These are phyloP conservation scores for Actinostola sp. DNA, from an alignment of 92 coral and sea anemone species.

Conservation along the genomic window DNA sequence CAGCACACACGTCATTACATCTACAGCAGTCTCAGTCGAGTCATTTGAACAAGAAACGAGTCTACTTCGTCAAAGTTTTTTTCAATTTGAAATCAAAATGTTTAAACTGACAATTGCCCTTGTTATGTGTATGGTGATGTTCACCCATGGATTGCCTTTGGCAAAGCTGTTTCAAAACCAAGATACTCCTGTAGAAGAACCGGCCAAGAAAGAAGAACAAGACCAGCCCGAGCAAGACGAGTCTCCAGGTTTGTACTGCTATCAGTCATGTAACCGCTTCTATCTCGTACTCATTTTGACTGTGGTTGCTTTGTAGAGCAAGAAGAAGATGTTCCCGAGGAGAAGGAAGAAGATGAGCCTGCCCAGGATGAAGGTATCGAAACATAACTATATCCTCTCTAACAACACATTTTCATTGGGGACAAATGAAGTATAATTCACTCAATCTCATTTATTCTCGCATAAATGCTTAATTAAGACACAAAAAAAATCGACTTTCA, in stretches of 20 bases:
- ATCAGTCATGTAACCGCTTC: background rate
- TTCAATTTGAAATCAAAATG: conserved; percentile 23
- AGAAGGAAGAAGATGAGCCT: background rate
- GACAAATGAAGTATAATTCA: too few species aligned
- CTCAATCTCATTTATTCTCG: too few species aligned
- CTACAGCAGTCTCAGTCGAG: background rate
- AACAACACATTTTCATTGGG: too few species aligned
- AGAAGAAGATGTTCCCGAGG: background rate
- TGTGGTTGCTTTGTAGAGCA: background rate
- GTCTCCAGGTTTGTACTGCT: background rate
- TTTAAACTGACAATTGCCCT: conserved; percentile 31
- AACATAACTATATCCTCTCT: too few species aligned
- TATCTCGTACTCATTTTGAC: background rate
- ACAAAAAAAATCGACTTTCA: too few species aligned
- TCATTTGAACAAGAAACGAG: background rate
- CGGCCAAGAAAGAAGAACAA: conserved; percentile 24
- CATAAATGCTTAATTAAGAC: too few species aligned
- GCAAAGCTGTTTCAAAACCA: background rate
- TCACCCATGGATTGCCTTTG: conserved; percentile 43
- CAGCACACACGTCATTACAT: background rate
- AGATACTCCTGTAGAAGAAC: conserved; percentile 5
- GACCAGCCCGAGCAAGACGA: background rate
- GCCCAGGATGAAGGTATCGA: background rate
- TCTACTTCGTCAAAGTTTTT: background rate
- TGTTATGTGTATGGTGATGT: conserved; percentile 35